Percentiles rank a stretch among this genome's conserved stretches.
Evolutionary conservation across 2,113 vertebrate species (phyloP).

Genomic region (Pongo abelii): DNA sequence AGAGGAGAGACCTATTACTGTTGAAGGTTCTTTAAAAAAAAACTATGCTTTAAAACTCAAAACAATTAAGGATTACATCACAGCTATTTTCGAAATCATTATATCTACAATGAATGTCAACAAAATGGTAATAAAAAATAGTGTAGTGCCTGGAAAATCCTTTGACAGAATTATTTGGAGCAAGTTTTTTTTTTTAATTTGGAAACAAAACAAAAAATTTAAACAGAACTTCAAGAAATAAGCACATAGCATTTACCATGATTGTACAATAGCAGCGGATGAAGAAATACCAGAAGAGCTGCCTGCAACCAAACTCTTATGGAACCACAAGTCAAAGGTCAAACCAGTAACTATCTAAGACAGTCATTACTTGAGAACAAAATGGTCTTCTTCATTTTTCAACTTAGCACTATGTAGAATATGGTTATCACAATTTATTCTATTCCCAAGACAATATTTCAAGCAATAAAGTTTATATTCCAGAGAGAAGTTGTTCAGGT

Average conservation of each 20-base stretch:
- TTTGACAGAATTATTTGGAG: conserved; percentile 40
- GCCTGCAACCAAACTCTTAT: neutral
- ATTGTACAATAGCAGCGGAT: neutral
- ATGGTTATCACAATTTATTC: neutral
- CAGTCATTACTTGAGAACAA: neutral
- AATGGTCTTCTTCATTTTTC: neutral
- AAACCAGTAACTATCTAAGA: neutral
- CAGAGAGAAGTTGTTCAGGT: neutral
- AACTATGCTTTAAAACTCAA: conserved; percentile 55
- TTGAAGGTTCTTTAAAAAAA: conserved; percentile 18
- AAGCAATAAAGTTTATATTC: conserved; percentile 24
- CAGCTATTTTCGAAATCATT: conserved; percentile 63
- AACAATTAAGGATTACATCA: conserved; percentile 66
- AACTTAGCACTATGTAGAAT: neutral
- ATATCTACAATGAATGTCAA: conserved; percentile 54
- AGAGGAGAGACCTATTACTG: conserved; percentile 58
- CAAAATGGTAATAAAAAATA: conserved; percentile 53
- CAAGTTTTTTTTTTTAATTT: neutral
- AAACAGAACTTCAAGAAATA: neutral
- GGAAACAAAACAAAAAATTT: conserved; percentile 39
- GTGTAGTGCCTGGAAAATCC: conserved; percentile 20
- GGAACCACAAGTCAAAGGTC: neutral
- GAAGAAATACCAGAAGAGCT: neutral
- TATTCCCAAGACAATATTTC: neutral
- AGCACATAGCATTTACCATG: neutral